Evolutionary conservation across 1,140 invertebrate species (phyloP).

Genomic region (Diorhabda elongata): DNA sequence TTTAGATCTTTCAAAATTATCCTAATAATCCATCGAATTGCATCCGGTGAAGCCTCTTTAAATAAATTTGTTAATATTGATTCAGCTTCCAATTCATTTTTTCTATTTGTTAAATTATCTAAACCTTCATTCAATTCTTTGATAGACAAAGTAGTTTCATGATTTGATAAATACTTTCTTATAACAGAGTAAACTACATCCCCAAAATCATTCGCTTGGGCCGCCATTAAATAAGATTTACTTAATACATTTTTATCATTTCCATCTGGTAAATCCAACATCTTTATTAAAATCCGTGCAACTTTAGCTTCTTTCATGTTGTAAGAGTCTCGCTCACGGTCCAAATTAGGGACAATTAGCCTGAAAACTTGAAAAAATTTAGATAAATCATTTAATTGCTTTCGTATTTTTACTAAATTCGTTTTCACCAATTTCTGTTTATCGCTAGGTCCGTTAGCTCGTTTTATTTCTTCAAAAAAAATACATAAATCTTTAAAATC

Average conservation of each 20-base stretch:
- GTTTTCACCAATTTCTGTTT: slow-evolving; percentile 29
- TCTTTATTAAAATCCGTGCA: slow-evolving; percentile 62
- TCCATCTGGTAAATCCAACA: slow-evolving; percentile 63
- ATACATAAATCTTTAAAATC: slow-evolving; percentile 35
- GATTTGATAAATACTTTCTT: slow-evolving; percentile 56
- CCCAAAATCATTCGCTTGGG: slow-evolving; percentile 64
- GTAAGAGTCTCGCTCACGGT: slow-evolving; percentile 60
- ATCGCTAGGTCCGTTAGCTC: slow-evolving; percentile 13
- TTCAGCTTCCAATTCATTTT: slow-evolving; percentile 52
- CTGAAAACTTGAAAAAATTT: slow-evolving; percentile 65
- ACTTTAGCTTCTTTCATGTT: slow-evolving; percentile 64
- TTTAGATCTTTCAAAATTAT: slow-evolving; percentile 82
- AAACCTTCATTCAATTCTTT: slow-evolving; percentile 65
- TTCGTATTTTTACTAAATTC: slow-evolving; percentile 27
- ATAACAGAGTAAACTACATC: slow-evolving; percentile 67
- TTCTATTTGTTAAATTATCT: slow-evolving; percentile 61
- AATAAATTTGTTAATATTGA: slow-evolving; percentile 44
- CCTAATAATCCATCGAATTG: slow-evolving; percentile 58
- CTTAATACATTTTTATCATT: slow-evolving; percentile 61
- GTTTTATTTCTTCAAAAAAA: slow-evolving; percentile 29
- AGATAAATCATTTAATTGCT: slow-evolving; percentile 17
- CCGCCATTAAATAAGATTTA: slow-evolving; percentile 46
- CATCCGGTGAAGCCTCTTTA: slow-evolving; percentile 39
- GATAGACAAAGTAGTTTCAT: slow-evolving; percentile 53
- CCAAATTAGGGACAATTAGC: slow-evolving; percentile 66